phyloP scores from a whole-genome alignment of 2,888 invertebrate genomes.

The Beris chalybata region DNA sequence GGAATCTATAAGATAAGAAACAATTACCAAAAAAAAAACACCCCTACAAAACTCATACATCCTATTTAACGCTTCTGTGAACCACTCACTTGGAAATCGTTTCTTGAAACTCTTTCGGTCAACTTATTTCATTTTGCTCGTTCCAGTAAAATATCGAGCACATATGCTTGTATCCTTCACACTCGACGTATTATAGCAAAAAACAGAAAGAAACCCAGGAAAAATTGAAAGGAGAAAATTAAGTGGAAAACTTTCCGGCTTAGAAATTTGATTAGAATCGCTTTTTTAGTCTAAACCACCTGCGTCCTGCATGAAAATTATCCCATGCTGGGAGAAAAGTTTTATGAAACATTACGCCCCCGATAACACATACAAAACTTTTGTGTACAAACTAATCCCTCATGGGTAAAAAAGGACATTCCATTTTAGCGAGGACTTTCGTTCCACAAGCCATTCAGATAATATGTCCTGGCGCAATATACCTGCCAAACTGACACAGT shows the following conservation, averaged over 20 bases:
- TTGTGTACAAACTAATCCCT: constrained; percentile 1
- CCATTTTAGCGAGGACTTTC: no score
- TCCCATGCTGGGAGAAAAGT: neutral
- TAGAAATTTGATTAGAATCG: constrained; percentile 1
- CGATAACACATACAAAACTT: neutral
- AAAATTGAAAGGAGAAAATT: constrained; percentile 4
- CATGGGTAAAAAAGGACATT: neutral
- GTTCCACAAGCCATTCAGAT: neutral
- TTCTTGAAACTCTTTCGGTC: no score
- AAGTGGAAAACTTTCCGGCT: constrained; percentile 6
- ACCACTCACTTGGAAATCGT: no score
- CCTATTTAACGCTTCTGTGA: no score
- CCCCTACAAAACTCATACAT: no score
- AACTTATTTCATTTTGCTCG: no score
- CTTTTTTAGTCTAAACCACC: constrained; percentile 1
- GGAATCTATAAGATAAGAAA: no score
- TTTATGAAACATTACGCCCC: neutral
- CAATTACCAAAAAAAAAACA: no score
- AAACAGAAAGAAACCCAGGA: neutral
- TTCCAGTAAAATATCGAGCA: neutral
- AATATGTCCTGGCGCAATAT: neutral
- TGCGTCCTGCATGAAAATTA: constrained; percentile 1
- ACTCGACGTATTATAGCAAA: no score
- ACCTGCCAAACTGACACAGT: no score
- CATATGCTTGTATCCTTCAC: neutral